phyloP scores from a whole-genome alignment of 2,113 vertebrate species.

The Nerophis lumbriciformis region DNA sequence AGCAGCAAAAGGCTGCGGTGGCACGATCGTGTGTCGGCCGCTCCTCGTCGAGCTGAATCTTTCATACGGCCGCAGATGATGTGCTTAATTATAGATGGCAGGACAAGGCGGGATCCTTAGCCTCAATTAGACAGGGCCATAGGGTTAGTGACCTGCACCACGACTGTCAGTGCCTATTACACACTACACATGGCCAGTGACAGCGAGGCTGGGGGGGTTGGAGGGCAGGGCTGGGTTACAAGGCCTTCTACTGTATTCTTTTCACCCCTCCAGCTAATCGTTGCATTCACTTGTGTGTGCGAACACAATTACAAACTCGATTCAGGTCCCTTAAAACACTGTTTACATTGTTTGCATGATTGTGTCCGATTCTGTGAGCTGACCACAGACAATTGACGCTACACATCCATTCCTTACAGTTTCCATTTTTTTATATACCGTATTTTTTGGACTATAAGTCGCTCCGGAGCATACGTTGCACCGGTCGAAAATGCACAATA shows the following conservation, averaged over 20 bases:
- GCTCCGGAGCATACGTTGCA: too few species aligned
- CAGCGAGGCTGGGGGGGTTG: conserved; percentile 50
- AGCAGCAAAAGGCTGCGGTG: conserved; percentile 36
- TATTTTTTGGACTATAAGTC: too few species aligned
- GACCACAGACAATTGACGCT: too few species aligned
- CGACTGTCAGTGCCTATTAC: conserved; percentile 69
- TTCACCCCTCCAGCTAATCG: conserved; percentile 24
- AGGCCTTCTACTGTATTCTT: conserved; percentile 44
- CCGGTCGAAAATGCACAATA: too few species aligned
- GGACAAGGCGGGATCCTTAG: conserved; percentile 72
- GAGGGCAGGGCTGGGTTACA: conserved; percentile 61
- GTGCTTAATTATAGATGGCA: conserved; percentile 72
- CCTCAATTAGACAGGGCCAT: conserved; percentile 68
- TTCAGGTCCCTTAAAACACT: too few species aligned
- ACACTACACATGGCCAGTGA: conserved; percentile 66
- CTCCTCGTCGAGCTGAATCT: conserved; percentile 70
- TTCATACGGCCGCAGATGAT: conserved; percentile 68
- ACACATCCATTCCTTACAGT: too few species aligned
- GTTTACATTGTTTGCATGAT: conserved; percentile 15
- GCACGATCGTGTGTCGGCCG: conserved; percentile 56
- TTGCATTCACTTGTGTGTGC: neutral
- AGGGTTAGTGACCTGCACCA: conserved; percentile 65
- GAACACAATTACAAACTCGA: conserved; percentile 24
- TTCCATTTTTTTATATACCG: too few species aligned
- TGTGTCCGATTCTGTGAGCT: conserved; percentile 13